Conservation (phyloP, 2,113 vertebrate species). For the Galeopterus variegatus region DNA sequence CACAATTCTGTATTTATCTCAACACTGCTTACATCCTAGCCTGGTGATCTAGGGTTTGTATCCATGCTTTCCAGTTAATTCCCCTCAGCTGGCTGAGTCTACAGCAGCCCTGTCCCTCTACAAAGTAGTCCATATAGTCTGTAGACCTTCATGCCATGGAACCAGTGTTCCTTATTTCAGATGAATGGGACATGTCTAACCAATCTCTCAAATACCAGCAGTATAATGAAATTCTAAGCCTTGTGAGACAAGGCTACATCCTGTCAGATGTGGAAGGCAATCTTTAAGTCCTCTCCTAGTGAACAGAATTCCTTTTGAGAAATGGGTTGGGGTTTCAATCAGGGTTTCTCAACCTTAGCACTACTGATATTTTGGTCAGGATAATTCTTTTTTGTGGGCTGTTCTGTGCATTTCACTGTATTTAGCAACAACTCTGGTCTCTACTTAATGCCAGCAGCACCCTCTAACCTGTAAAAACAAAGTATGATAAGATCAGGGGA, state of each 20-base stretch:
- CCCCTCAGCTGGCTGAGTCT: neutral
- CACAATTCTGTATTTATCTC: neutral
- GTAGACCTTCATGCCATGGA: neutral
- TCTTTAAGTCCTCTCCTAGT: neutral
- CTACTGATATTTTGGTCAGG: neutral
- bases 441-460: neutral
- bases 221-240: neutral
- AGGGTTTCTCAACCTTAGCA: neutral
- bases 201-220: neutral
- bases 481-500: neutral
- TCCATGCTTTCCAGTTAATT: neutral
- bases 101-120: neutral
- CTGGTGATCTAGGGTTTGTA: neutral
- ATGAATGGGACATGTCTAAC: neutral
- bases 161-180: neutral
- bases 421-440: neutral
- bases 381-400: neutral
- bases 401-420: neutral
- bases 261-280: neutral
- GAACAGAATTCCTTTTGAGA: slow-evolving; percentile 9
- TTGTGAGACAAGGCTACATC: neutral
- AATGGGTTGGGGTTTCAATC: neutral
- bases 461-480: neutral
- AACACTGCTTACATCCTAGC: neutral
- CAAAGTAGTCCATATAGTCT: neutral